Evolutionary conservation across 2,113 vertebrate genomes (phyloP).

Genomic region (Megaceryle maxima): DNA sequence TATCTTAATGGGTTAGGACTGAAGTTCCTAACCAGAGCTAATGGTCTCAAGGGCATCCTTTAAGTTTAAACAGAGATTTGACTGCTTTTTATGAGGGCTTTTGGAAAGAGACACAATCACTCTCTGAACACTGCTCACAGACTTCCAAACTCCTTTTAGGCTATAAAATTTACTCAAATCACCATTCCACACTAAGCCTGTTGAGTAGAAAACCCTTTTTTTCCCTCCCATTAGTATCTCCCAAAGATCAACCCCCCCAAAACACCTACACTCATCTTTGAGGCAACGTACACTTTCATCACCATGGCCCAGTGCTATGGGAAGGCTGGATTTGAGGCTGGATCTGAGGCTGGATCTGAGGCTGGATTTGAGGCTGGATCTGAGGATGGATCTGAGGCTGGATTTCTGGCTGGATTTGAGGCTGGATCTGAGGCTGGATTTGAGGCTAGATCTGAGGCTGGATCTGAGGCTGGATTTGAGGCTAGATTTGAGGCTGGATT

Average conservation of each 20-base stretch:
- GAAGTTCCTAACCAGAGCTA: constrained; percentile 10
- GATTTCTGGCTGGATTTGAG: no score
- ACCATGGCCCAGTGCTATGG: not conserved
- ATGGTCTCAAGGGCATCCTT: constrained; percentile 34
- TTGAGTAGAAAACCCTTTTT: not conserved
- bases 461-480: not conserved
- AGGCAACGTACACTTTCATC: not conserved
- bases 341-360: no score
- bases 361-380: no score
- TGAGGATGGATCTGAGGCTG: no score
- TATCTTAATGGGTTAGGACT: constrained; percentile 41
- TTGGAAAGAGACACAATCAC: constrained; percentile 51
- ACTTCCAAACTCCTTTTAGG: constrained; percentile 27
- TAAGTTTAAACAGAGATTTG: constrained; percentile 34
- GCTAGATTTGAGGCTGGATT: not conserved
- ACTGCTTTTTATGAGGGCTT: constrained; percentile 47
- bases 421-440: not conserved
- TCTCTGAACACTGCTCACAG: constrained; percentile 34
- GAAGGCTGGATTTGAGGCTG: not conserved
- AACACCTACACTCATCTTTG: not conserved
- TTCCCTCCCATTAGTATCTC: not conserved
- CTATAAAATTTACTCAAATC: constrained; percentile 49
- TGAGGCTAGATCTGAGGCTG: no score
- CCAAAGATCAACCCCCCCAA: not conserved
- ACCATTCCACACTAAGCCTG: not conserved